Evolutionary conservation across 2,797 vertebrate species (phyloP), one percentile per base, ranked within the genome.

Genomic region (Uromys caudimaculatus): DNA sequence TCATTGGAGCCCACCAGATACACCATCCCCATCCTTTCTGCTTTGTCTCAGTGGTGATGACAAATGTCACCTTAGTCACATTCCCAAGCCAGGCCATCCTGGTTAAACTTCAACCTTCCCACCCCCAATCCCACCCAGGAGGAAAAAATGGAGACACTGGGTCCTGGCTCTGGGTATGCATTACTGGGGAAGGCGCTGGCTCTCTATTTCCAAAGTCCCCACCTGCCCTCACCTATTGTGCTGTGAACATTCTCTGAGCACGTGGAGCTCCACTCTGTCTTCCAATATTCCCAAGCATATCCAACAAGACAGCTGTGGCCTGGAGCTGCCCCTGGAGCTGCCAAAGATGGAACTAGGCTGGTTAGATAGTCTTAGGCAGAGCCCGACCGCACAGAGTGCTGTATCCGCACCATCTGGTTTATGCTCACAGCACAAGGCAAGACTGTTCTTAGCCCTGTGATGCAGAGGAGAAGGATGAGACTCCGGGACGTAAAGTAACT

Each of bases 221-320:
- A 24, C 1, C 67, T 32, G 44, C n/a, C 24, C 29, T 6, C 38
- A 1, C 4, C 38, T 11, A 16, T 44, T 8, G 1, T 79, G 44
- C 52, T 77, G 2, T n/a, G 23, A 3, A 27, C n/a, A 17, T 41
- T 50, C 47, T 32, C 54, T 0, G 1, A 71, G 35, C 0, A 1
- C 7, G 75, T 71, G 71, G 87, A 58, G n/a, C 23, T 1, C 35
- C 35, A 1, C 7, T 27, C 7, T 13, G 54, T 38, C 89, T 71
- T 56, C 56, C 14, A 35, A 71, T 52, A 14, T 32, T 52, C 54
- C 62, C 0, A 1, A 76, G 82, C 54, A 62, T 6, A 29, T 17
- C 82, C 52, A 1, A 54, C 64, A 52, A 81, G 77, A 64, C 2
- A 16, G 24, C 38, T 38, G 1, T 7, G 14, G 19, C 75, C 77